Conservation (phyloP, 1,140 invertebrate genomes). For the Monomorium pharaonis region DNA sequence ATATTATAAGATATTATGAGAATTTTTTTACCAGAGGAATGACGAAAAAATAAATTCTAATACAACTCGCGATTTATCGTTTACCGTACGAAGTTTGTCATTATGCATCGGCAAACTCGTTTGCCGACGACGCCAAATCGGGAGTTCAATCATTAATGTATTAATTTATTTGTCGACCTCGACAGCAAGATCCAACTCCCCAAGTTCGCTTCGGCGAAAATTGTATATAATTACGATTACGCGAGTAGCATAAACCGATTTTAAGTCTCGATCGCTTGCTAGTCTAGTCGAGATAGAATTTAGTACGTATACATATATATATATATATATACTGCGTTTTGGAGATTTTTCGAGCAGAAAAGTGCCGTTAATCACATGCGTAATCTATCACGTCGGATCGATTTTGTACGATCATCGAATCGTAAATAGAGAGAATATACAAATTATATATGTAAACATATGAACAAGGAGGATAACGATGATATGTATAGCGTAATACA, state of each 20-base stretch:
- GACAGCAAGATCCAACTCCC: conserved; percentile 3
- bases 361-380: conserved; percentile 30
- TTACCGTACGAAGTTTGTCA: background rate
- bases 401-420: conserved; percentile 52
- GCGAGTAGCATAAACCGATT: conserved; percentile 55
- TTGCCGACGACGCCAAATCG: background rate
- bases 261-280: conserved; percentile 76
- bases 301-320: conserved; percentile 45
- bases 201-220: background rate
- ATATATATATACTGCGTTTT: conserved; percentile 12
- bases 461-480: conserved; percentile 63
- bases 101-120: background rate
- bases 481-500: conserved; percentile 64
- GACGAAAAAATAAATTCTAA: background rate
- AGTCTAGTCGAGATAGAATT: conserved; percentile 78
- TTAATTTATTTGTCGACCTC: conserved; percentile 72
- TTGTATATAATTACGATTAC: conserved; percentile 59
- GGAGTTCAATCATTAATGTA: conserved; percentile 61
- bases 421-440: conserved; percentile 56
- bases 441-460: conserved; percentile 60
- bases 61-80: background rate
- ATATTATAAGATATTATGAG: background rate
- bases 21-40: background rate
- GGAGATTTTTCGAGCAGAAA: background rate
- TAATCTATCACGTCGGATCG: conserved; percentile 24